These are phyloP conservation scores for Mesocricetus auratus DNA, from an alignment of 2,113 vertebrate genomes.

Conservation along the genomic window DNA sequence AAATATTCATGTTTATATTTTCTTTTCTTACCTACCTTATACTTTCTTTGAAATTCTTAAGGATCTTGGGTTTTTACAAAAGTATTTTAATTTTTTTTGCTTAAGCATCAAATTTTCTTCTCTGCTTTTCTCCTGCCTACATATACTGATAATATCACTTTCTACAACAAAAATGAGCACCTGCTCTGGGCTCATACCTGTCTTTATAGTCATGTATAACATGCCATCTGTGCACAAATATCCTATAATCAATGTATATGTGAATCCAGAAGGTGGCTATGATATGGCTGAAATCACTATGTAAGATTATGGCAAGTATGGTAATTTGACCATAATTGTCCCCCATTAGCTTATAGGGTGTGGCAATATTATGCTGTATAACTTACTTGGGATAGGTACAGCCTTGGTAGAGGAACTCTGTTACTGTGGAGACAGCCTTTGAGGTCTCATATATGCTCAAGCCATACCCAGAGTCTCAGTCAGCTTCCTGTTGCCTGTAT, in stretches of 20 bases:
- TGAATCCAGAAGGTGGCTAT: not conserved
- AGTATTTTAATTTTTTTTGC: slow-evolving; percentile 28
- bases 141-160: not conserved
- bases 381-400: no score
- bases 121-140: not conserved
- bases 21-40: not conserved
- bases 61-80: not conserved
- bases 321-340: no score
- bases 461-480: no score
- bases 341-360: no score
- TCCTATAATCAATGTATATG: not conserved
- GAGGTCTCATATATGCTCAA: no score
- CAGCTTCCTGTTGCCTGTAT: no score
- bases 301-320: not conserved
- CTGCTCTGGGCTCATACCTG: not conserved
- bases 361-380: no score
- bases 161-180: not conserved
- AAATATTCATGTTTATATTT: not conserved
- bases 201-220: not conserved
- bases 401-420: no score
- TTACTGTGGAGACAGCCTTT: no score
- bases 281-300: not conserved
- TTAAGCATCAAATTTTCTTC: slow-evolving; percentile 70
- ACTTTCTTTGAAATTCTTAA: slow-evolving; percentile 33
- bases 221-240: not conserved